A percentile compares a stretch with the other conserved stretches of the same genome.
These are phyloP conservation scores for Trachemys scripta DNA, from an alignment of 2,113 vertebrate genomes.

Conservation along the genomic window DNA sequence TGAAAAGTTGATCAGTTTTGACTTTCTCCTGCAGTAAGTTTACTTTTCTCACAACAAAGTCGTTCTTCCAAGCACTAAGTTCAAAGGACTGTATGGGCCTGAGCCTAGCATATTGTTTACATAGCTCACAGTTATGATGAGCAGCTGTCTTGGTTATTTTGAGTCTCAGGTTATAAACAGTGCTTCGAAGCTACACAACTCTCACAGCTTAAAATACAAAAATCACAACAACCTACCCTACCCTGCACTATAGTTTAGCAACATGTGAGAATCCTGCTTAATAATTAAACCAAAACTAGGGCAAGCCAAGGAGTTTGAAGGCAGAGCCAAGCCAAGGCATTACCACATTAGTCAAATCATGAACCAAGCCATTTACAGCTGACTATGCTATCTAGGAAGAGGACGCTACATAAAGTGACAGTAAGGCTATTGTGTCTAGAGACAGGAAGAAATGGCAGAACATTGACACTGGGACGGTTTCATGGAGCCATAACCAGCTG, in stretches of 20 bases:
- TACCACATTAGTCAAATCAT: slow-evolving; percentile 9
- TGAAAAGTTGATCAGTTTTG: slow-evolving; percentile 70
- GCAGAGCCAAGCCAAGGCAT: slow-evolving; percentile 10
- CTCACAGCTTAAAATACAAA: slow-evolving; percentile 1
- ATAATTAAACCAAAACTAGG: slow-evolving; percentile 60
- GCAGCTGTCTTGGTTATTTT: slow-evolving; percentile 28
- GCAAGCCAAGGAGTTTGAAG: slow-evolving; percentile 42
- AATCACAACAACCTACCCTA: slow-evolving; percentile 57
- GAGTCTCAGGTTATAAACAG: slow-evolving; percentile 53
- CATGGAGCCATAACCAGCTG: slow-evolving; percentile 13
- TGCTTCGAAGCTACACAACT: slow-evolving; percentile 47
- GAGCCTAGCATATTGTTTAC: slow-evolving; percentile 68
- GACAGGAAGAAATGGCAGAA: slow-evolving; percentile 5
- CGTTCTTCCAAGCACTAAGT: slow-evolving; percentile 60
- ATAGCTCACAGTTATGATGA: slow-evolving; percentile 54
- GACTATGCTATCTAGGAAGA: background rate
- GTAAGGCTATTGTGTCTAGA: background rate
- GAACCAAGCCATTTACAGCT: background rate
- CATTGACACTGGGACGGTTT: background rate
- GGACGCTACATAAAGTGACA: background rate
- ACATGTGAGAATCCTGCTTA: slow-evolving; percentile 57
- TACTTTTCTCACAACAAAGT: slow-evolving; percentile 74
- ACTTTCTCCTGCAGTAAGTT: slow-evolving; percentile 62
- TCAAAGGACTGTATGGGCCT: slow-evolving; percentile 64
- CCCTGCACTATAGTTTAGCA: slow-evolving; percentile 21